These are phyloP conservation scores for Tenthredo mesomela DNA, from an alignment of 2,888 invertebrate genomes.

Conservation along the genomic window DNA sequence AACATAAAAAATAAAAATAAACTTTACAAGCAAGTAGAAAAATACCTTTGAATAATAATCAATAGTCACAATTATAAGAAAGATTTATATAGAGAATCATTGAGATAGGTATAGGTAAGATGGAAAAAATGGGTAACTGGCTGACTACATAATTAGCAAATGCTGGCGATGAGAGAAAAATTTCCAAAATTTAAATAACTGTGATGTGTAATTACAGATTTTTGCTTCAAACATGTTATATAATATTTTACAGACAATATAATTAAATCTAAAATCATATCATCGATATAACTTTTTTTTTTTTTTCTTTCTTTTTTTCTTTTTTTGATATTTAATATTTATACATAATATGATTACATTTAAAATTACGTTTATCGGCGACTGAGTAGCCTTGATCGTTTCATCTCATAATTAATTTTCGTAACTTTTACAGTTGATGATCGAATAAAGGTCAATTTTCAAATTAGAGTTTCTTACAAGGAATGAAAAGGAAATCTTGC, in stretches of 20 bases:
- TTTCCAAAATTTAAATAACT: not conserved
- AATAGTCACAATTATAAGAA: constrained; percentile 26
- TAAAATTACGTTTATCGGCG: constrained; percentile 25
- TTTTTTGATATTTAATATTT: constrained; percentile 38
- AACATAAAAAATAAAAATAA: constrained; percentile 12
- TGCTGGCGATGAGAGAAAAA: not conserved
- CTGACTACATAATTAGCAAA: constrained; percentile 27
- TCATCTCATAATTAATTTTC: not conserved
- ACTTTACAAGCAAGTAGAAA: constrained; percentile 46
- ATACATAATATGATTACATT: constrained; percentile 46
- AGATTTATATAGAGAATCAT: not conserved
- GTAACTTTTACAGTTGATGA: not conserved
- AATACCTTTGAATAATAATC: constrained; percentile 40
- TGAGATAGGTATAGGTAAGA: not conserved
- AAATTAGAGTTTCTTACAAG: constrained; percentile 36
- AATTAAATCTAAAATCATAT: constrained; percentile 16
- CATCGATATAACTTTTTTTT: not conserved
- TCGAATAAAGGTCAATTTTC: not conserved
- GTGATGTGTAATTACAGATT: constrained; percentile 15
- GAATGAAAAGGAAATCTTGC: constrained; percentile 42
- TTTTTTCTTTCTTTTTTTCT: not conserved
- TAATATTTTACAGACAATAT: not conserved
- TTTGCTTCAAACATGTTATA: not conserved
- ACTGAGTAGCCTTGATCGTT: constrained; percentile 16
- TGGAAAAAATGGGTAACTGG: not conserved